Percentiles rank a stretch among this genome's conserved stretches.
Conservation (phyloP, 2,113 vertebrate species). For the Pyrgilauda ruficollis region DNA sequence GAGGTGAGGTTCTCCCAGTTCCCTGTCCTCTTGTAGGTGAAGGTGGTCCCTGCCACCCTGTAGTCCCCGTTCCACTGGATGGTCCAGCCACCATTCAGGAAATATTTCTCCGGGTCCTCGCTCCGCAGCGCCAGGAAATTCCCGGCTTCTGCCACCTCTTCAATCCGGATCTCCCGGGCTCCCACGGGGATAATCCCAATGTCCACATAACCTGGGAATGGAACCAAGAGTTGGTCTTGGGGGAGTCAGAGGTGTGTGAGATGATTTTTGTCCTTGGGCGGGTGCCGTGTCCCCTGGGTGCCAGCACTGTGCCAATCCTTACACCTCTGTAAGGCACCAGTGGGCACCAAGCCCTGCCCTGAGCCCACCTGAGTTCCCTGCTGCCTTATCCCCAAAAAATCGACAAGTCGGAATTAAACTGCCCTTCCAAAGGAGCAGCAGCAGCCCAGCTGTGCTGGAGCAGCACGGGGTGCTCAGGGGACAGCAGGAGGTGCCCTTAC, state of each 20-base stretch:
- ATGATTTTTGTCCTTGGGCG: rapidly evolving
- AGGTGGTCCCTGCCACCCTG: constrained; percentile 88
- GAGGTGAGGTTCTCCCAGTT: constrained; percentile 93
- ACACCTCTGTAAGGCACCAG: background rate
- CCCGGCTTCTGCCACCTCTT: constrained; percentile 86
- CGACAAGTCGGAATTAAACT: rapidly evolving
- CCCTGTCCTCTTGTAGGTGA: constrained; percentile 86
- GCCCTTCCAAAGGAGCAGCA: background rate
- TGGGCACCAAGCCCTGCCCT: background rate
- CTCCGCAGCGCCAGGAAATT: constrained; percentile 92
- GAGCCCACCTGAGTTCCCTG: background rate
- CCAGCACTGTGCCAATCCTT: background rate
- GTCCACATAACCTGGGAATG: constrained; percentile 85
- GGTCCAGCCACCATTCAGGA: constrained; percentile 92
- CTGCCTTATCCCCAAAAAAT: background rate
- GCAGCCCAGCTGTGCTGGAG: rapidly evolving
- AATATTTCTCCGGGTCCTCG: constrained; percentile 85
- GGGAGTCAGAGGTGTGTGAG: background rate
- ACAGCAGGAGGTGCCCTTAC: constrained; percentile 61
- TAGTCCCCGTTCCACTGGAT: constrained; percentile 97
- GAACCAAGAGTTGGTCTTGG: rapidly evolving
- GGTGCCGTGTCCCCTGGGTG: background rate
- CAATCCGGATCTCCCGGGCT: constrained; percentile 85
- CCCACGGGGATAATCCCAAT: constrained; percentile 90
- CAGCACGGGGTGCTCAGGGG: rapidly evolving